These are phyloP conservation scores for Platycercus adscitus DNA, from an alignment of 2,113 vertebrate species.

Conservation along the genomic window DNA sequence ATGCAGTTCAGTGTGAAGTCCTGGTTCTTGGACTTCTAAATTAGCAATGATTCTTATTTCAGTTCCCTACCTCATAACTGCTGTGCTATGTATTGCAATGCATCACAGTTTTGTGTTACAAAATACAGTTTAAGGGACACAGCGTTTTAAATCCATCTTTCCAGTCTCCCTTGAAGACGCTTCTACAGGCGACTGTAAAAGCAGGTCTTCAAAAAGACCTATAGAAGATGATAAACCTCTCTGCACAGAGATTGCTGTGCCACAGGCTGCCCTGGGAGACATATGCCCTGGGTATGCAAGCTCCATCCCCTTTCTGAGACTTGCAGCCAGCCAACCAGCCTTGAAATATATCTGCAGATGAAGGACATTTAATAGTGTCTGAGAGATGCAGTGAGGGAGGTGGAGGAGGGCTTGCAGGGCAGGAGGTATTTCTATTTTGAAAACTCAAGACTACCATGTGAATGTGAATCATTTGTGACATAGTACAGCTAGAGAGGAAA, in stretches of 20 bases:
- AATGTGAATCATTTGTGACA: background rate
- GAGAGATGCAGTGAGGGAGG: background rate
- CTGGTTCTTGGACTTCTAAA: background rate
- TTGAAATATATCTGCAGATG: background rate
- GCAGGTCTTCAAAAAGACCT: background rate
- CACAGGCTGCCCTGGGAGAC: background rate
- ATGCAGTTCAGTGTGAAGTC: background rate
- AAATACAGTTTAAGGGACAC: background rate
- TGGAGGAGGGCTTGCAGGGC: background rate
- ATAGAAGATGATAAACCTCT: background rate
- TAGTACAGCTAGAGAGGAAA: background rate
- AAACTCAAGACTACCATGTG: background rate
- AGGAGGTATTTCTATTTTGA: background rate
- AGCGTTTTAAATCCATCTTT: background rate
- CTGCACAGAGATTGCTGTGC: background rate
- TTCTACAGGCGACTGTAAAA: background rate
- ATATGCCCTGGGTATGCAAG: background rate
- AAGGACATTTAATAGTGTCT: background rate
- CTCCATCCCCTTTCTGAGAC: background rate
- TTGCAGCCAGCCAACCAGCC: background rate
- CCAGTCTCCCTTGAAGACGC: background rate
- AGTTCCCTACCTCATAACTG: background rate
- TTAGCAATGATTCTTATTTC: background rate
- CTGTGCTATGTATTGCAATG: background rate
- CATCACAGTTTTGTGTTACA: background rate